These are phyloP conservation scores for Melipona bicolor DNA, from an alignment of 2,888 invertebrate genomes.

Conservation along the genomic window DNA sequence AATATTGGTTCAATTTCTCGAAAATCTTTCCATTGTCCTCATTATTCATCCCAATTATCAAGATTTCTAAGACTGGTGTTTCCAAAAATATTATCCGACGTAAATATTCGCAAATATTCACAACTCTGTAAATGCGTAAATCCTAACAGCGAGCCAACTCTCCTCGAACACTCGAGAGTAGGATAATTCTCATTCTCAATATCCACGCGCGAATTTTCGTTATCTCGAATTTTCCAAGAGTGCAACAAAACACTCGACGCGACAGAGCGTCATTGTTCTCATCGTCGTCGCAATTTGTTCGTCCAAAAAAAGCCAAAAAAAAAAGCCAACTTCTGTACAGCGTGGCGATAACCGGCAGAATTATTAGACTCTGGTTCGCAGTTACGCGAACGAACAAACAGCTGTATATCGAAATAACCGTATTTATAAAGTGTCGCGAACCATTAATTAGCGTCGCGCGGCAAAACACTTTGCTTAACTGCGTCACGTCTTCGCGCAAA, in stretches of 20 bases:
- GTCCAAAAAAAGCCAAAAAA: no score
- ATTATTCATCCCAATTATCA: no score
- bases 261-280: neutral
- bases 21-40: no score
- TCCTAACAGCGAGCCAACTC: neutral
- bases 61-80: neutral
- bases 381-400: neutral
- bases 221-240: neutral
- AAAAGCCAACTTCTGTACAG: neutral
- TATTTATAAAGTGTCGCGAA: conserved; percentile 19
- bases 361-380: neutral
- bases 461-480: conserved; percentile 24
- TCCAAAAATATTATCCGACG: neutral
- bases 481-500: conserved; percentile 12
- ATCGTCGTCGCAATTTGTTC: neutral
- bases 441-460: conserved; percentile 20
- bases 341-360: neutral
- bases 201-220: neutral
- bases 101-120: neutral
- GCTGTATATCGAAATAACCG: conserved; percentile 6
- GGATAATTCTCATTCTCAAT: neutral
- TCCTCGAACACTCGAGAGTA: neutral
- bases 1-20: no score
- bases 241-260: neutral
- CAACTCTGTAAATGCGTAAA: neutral